phyloP scores from a whole-genome alignment of 2,113 vertebrate genomes.

The Rhynchomys soricoides region DNA sequence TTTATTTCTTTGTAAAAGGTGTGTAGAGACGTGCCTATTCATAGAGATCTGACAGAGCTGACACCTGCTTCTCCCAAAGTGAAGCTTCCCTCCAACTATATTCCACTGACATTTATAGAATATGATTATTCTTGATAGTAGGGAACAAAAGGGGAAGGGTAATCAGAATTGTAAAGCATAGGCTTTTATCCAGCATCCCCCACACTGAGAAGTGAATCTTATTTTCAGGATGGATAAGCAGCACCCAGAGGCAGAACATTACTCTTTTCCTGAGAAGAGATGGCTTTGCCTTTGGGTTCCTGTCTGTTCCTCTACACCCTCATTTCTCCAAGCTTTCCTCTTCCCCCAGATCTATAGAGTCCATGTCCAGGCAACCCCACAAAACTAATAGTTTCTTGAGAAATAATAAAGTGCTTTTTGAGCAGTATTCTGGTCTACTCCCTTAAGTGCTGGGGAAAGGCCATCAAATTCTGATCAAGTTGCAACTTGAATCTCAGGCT shows the following conservation, averaged over 20 bases:
- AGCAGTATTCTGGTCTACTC: constrained; percentile 6
- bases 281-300: background rate
- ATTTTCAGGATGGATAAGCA: background rate
- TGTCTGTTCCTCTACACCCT: background rate
- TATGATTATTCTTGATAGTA: constrained; percentile 66
- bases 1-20: constrained; percentile 61
- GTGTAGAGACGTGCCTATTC: constrained; percentile 60
- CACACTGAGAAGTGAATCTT: background rate
- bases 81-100: constrained; percentile 24
- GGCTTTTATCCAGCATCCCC: constrained; percentile 20
- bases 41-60: constrained; percentile 45
- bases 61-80: constrained; percentile 65
- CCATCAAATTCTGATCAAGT: constrained; percentile 61
- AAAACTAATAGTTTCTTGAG: constrained; percentile 37
- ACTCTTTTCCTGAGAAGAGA: background rate
- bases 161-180: constrained; percentile 55
- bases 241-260: background rate
- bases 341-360: background rate
- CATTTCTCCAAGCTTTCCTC: background rate
- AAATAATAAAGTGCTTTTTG: constrained; percentile 62
- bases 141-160: background rate
- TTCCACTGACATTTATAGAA: constrained; percentile 57
- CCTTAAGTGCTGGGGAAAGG: constrained; percentile 58
- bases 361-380: background rate
- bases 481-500: constrained; percentile 54